Conservation (phyloP, 2,888 invertebrate species). For the Acanthopleura granulata region DNA sequence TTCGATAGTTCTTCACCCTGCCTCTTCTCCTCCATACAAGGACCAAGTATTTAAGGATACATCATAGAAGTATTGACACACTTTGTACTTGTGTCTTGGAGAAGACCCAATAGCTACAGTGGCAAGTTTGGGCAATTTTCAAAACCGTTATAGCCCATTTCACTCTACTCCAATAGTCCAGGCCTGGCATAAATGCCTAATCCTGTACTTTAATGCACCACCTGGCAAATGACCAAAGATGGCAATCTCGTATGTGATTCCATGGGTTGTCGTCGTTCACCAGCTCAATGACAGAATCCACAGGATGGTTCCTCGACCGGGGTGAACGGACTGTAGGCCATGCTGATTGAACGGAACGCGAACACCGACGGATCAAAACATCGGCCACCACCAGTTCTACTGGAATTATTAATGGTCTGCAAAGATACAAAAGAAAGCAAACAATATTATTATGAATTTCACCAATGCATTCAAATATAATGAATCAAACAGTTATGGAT, state of each 20-base stretch:
- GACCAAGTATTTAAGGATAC: too few species aligned
- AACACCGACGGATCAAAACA: slow-evolving; percentile 39
- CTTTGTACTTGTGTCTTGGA: neutral
- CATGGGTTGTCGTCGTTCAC: too few species aligned
- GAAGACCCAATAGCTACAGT: too few species aligned
- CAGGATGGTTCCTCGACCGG: slow-evolving; percentile 43
- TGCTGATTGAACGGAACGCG: slow-evolving; percentile 42
- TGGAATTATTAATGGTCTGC: slow-evolving; percentile 39
- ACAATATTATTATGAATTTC: neutral
- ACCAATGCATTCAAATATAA: too few species aligned
- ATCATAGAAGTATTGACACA: neutral
- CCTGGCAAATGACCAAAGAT: neutral
- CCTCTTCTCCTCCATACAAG: too few species aligned
- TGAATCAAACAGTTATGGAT: too few species aligned
- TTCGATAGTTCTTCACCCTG: too few species aligned
- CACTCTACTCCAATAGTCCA: too few species aligned
- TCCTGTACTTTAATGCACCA: neutral
- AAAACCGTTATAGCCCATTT: too few species aligned
- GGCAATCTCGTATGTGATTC: too few species aligned
- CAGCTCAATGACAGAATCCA: slow-evolving; percentile 31
- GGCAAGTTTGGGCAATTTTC: too few species aligned
- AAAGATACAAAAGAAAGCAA: slow-evolving; percentile 24
- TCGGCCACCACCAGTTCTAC: slow-evolving; percentile 28
- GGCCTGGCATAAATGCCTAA: too few species aligned
- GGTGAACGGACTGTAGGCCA: slow-evolving; percentile 34